Base-by-base conservation (phyloP, 1,140 invertebrate genomes). In the Eurytemora carolleeae region DNA sequence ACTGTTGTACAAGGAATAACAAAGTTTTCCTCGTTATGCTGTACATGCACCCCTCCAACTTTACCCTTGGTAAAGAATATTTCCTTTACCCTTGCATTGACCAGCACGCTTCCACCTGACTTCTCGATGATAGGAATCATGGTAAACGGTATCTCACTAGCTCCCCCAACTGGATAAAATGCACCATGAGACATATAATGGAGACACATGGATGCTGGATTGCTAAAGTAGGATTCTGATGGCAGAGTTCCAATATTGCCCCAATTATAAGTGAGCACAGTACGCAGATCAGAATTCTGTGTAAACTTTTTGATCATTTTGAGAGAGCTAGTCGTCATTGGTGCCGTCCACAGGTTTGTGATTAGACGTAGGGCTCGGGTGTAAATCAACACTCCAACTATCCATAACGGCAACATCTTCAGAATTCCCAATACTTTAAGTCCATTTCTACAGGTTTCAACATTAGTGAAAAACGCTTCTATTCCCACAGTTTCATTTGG, bases 171-270 rank as follows among this genome's bases (percentile, higher is more conserved):
- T n/a, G 73, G 72, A 64, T 75, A 75, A 44, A 66, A 70, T 17
- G 69, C 70, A n/a, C 73, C 74, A 53, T 65, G 59, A n/a, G n/a
- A n/a, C 2, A 65, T 57, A 64, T 71, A 75, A 57, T 74, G 73
- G n/a, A 67, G 67, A 19, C 70, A 60, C 2, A 75, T 63, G 1
- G 65, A 57, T 1, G 71, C 67, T 59, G 74, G 73, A 59, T 74
- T 64, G 15, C 69, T 64, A 64, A 71, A 71, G 7, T 68, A 65
- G 22, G 67, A 64, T 25, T 69, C 63, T 23, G 63, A 67, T 3
- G 74, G 73, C 7, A 66, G 63, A 2, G 69, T 69, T 57, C 73
- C 74, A 65, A 72, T 73, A 65, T 74, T 73, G 55, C 71, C 72
- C 67, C 68, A 74, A 53, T 68, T 69, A 65, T 75, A 75, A 17